A percentile compares a stretch with the other conserved stretches of the same genome.
phyloP scores from a whole-genome alignment of 2,888 invertebrate genomes.

The Plemyria rubiginata region DNA sequence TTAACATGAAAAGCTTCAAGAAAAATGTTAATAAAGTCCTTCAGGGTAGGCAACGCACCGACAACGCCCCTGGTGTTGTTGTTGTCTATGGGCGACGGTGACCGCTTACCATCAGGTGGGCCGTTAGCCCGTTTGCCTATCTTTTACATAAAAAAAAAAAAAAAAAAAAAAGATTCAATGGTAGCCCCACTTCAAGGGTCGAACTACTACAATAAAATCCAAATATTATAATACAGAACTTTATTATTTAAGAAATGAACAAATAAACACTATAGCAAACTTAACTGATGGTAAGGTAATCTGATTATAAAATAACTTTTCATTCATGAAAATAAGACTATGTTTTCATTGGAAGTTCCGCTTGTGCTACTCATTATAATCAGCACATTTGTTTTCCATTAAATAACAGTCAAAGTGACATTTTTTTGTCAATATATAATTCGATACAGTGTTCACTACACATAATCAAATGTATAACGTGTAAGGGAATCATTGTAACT shows the following conservation, averaged over 20 bases:
- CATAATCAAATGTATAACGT: slow-evolving; percentile 23
- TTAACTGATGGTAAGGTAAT: slow-evolving; percentile 42
- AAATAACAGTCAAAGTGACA: slow-evolving; percentile 13
- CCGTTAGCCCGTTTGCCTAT: too few species aligned
- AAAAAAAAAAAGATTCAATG: too few species aligned
- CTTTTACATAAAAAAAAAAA: too few species aligned
- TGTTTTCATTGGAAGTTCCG: slow-evolving; percentile 1
- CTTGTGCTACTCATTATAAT: slow-evolving; percentile 3
- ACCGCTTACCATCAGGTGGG: too few species aligned
- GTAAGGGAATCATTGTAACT: slow-evolving; percentile 22
- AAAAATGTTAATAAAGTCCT: too few species aligned
- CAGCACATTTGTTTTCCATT: slow-evolving; percentile 27
- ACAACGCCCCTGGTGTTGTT: too few species aligned
- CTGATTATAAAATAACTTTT: slow-evolving; percentile 25
- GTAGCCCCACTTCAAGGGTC: background rate
- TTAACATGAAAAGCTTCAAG: too few species aligned
- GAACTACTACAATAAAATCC: slow-evolving; percentile 5
- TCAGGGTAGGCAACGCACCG: too few species aligned
- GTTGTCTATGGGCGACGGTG: too few species aligned
- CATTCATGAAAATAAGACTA: slow-evolving; percentile 10
- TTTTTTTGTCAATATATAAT: slow-evolving; percentile 3
- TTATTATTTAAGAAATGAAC: slow-evolving; percentile 49
- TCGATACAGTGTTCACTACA: slow-evolving; percentile 9
- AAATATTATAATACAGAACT: slow-evolving; percentile 48
- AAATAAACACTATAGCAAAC: slow-evolving; percentile 48